phyloP scores from a whole-genome alignment of 2,113 vertebrate species.

The Misgurnus anguillicaudatus region DNA sequence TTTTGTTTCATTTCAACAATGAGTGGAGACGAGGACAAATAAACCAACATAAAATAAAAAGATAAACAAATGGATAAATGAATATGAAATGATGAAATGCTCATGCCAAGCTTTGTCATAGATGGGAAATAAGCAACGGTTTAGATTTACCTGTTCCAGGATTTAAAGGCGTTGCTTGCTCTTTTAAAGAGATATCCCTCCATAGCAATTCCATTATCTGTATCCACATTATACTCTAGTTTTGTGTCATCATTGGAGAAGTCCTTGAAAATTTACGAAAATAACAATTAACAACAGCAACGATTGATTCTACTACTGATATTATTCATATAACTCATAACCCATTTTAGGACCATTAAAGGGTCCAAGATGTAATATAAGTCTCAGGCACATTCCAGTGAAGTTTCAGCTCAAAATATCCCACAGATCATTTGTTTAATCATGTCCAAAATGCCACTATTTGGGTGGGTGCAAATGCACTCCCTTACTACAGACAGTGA shows the following conservation, averaged over 20 bases:
- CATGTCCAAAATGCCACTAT: too few species aligned
- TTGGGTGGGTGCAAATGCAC: too few species aligned
- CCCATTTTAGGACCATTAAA: too few species aligned
- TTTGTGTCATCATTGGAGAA: slow-evolving; percentile 93
- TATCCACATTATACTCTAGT: slow-evolving; percentile 92
- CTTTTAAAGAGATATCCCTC: slow-evolving; percentile 98
- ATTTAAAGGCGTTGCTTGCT: slow-evolving; percentile 98
- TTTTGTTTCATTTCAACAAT: neutral
- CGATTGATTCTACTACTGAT: neutral
- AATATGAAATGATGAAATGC: neutral
- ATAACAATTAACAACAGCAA: neutral
- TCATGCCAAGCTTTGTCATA: neutral
- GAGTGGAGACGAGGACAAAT: slow-evolving; percentile 3
- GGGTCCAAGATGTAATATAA: too few species aligned
- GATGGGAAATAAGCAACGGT: neutral
- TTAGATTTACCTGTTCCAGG: slow-evolving; percentile 87
- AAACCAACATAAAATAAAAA: slow-evolving; percentile 22
- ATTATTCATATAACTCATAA: neutral
- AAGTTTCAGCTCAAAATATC: too few species aligned
- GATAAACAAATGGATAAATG: neutral
- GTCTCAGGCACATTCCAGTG: too few species aligned
- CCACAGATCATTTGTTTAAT: too few species aligned
- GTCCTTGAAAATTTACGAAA: slow-evolving; percentile 73
- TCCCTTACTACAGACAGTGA: too few species aligned
- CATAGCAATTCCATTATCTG: slow-evolving; percentile 94